Base-by-base conservation (phyloP, 2,888 invertebrate genomes). In the Eilema depressum region DNA sequence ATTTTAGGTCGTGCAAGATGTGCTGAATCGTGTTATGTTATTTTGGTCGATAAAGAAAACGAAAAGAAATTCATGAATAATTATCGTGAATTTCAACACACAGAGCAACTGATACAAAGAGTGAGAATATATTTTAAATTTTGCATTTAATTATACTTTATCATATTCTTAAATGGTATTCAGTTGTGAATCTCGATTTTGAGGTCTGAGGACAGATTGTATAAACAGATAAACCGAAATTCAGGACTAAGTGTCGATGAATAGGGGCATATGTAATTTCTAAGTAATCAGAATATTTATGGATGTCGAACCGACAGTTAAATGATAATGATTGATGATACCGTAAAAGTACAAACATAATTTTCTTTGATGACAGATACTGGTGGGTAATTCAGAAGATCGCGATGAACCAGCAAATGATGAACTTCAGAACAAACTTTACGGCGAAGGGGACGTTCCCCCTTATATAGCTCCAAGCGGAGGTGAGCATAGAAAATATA, bases 1-100 rank as follows among this genome's bases (percentile, higher is more conserved):
- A 10, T 84, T 82, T 60, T 68, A 95, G 95, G 96, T 2, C 96
- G 99, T 69, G 99, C 99, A 0, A 95, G 98, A n/a, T 95, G 96
- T 80, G 85, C 87, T 5, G 88, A 95, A 0, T 97, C 98, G n/a
- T 90, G 91, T 14, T 98, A 95, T 80, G 92, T 96, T 0, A 89
- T 97, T 30, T 86, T 97, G 82, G 79, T 96, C 0, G 85, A 95
- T 3, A 69, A 80, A 0, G 2, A 65, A 0, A 91, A 96, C 0
- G 20, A 69, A 69, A 2, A 0, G 0, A 91, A 86, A 74, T 94
- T 93, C 71, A 20, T 30, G 56, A 76, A 69, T 8, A 86, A 91
- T 83, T 96, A 96, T 72, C 0, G 8, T 0, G 86, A 87, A 1
- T 97, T 94, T 83, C 92, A 94, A 69, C 30, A 76, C 3, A 96